Conservation (phyloP, 30 jellyfish, hydroid and myxozoan species). For the Rhopilema esculentum region DNA sequence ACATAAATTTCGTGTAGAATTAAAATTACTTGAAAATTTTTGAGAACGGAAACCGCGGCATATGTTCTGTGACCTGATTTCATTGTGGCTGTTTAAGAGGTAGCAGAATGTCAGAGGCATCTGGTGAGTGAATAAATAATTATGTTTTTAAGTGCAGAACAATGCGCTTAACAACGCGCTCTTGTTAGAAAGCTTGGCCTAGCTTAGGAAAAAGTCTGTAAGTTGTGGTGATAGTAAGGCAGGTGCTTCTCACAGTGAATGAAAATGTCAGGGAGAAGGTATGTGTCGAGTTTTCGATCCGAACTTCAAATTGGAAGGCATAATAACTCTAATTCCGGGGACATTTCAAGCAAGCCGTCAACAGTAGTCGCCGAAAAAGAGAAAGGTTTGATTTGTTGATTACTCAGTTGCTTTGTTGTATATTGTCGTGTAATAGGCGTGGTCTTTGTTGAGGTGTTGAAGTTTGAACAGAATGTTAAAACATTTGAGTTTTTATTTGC, state of each 20-base stretch:
- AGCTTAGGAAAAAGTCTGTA: background rate
- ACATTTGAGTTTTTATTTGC: too few relatives aligned
- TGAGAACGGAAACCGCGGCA: constrained; percentile 64
- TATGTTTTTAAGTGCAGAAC: background rate
- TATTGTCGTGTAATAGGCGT: background rate
- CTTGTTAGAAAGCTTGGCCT: background rate
- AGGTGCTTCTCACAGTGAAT: background rate
- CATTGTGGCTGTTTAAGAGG: constrained; percentile 41
- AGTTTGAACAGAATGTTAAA: too few relatives aligned
- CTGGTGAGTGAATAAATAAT: constrained; percentile 56
- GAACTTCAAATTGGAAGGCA: constrained; percentile 35
- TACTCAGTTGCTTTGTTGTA: background rate
- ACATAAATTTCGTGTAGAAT: background rate
- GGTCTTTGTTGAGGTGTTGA: background rate
- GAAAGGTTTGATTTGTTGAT: background rate
- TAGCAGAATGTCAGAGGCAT: constrained; percentile 64
- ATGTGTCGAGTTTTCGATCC: constrained; percentile 13
- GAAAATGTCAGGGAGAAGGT: constrained; percentile 24
- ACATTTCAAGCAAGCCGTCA: background rate
- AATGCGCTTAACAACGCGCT: background rate
- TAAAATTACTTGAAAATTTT: background rate
- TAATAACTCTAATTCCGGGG: constrained; percentile 4
- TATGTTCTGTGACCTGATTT: constrained; percentile 38
- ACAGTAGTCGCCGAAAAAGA: background rate
- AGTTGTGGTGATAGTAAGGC: background rate